phyloP scores from a whole-genome alignment of 1,140 invertebrate genomes.

The Coptotermes formosanus region DNA sequence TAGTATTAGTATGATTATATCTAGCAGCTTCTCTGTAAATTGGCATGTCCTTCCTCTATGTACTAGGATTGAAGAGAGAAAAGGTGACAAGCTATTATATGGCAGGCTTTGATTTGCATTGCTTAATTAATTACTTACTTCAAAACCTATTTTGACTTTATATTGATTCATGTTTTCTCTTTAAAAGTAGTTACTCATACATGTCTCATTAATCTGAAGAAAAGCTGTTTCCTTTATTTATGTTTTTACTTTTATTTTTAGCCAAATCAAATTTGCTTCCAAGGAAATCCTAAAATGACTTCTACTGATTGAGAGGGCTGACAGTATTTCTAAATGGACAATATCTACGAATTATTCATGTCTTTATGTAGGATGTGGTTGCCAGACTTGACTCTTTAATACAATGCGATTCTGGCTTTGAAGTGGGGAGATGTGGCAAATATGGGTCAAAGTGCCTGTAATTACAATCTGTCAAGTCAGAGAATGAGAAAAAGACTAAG shows the following conservation, averaged over 20 bases:
- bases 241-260: constrained; percentile 29
- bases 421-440: constrained; percentile 4
- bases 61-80: constrained; percentile 32
- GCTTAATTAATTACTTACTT: constrained; percentile 34
- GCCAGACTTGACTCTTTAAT: constrained; percentile 21
- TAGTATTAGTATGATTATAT: constrained; percentile 19
- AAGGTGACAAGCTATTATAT: constrained; percentile 35
- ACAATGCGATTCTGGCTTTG: constrained; percentile 18
- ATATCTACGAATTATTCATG: constrained; percentile 31
- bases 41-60: constrained; percentile 31
- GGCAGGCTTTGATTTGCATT: constrained; percentile 35
- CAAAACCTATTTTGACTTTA: constrained; percentile 34
- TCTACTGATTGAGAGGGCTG: constrained; percentile 30
- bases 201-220: constrained; percentile 31
- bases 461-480: constrained; percentile 4
- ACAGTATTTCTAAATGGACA: constrained; percentile 32
- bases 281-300: constrained; percentile 34
- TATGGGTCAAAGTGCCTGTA: neutral
- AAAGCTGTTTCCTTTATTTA: constrained; percentile 31
- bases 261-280: constrained; percentile 32
- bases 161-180: constrained; percentile 34
- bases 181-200: constrained; percentile 29
- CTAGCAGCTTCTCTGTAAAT: constrained; percentile 33
- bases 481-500: constrained; percentile 25
- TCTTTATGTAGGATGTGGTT: constrained; percentile 25